Conservation (phyloP, 2,113 vertebrate species). For the Nansenia antarctica region DNA sequence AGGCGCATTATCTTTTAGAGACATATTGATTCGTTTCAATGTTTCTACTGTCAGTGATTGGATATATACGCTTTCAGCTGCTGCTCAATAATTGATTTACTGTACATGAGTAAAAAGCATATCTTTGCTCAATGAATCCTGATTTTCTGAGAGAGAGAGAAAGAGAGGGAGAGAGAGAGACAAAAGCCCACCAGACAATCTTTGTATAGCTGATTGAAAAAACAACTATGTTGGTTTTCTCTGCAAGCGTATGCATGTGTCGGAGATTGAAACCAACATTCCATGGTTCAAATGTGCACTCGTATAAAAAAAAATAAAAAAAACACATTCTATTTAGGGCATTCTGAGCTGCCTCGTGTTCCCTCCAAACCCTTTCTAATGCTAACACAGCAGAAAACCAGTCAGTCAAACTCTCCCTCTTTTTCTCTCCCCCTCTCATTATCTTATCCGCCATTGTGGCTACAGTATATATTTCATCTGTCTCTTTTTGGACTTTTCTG, state of each 20-base stretch:
- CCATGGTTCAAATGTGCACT: slow-evolving; percentile 69
- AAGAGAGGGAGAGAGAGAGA: too few relatives aligned
- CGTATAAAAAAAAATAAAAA: slow-evolving; percentile 63
- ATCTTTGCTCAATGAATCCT: slow-evolving; percentile 51
- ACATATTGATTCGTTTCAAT: slow-evolving; percentile 19
- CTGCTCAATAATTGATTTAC: not conserved
- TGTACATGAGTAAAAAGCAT: slow-evolving; percentile 51
- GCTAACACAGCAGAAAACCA: slow-evolving; percentile 72
- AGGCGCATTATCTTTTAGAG: not conserved
- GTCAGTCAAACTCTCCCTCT: slow-evolving; percentile 43
- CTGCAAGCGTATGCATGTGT: slow-evolving; percentile 71
- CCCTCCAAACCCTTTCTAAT: slow-evolving; percentile 69
- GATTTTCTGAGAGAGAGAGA: not conserved
- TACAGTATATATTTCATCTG: slow-evolving; percentile 23
- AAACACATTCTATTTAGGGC: slow-evolving; percentile 68
- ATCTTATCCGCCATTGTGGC: slow-evolving; percentile 62
- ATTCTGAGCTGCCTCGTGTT: slow-evolving; percentile 68
- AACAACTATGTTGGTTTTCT: slow-evolving; percentile 71
- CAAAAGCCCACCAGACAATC: slow-evolving; percentile 70
- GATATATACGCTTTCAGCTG: not conserved
- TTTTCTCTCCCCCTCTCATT: slow-evolving; percentile 49
- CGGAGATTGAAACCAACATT: slow-evolving; percentile 79
- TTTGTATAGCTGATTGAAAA: slow-evolving; percentile 74
- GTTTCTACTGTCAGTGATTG: slow-evolving; percentile 32
- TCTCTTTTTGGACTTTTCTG: slow-evolving; percentile 28